Percentiles rank a stretch among this genome's conserved stretches.
phyloP scores from a whole-genome alignment of 2,113 vertebrate genomes.

The Rallus limicola region DNA sequence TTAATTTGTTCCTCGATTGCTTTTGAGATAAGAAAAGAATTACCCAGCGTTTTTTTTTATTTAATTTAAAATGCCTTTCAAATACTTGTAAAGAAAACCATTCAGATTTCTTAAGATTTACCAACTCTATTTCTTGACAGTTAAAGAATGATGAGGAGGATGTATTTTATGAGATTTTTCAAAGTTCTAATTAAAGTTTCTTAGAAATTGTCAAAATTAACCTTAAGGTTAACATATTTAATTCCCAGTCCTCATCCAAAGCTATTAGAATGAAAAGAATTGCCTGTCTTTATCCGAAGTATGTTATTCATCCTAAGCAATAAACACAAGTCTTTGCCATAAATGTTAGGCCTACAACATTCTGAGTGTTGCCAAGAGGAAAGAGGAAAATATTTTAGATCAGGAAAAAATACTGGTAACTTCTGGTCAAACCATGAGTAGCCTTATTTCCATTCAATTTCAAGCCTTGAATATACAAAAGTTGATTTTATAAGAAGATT shows the following conservation, averaged over 20 bases:
- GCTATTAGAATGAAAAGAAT: neutral
- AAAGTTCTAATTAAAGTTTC: neutral
- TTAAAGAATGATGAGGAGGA: neutral
- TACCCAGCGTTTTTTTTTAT: neutral
- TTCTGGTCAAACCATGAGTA: neutral
- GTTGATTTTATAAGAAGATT: neutral
- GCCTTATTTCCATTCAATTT: neutral
- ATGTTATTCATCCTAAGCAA: neutral
- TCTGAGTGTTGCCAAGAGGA: neutral
- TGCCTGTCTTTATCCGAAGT: neutral
- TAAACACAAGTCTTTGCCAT: neutral
- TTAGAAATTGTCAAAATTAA: neutral
- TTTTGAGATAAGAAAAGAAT: slow-evolving; percentile 26
- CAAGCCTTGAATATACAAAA: neutral
- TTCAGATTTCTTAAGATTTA: neutral
- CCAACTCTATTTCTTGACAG: neutral
- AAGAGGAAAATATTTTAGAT: neutral
- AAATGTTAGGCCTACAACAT: slow-evolving; percentile 5
- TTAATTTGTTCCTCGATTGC: slow-evolving; percentile 5
- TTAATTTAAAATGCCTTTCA: neutral
- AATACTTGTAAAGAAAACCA: neutral
- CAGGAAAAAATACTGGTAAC: neutral
- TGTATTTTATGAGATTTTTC: neutral
- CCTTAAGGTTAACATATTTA: neutral
- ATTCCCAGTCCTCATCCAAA: neutral